Evolutionary conservation across 2,888 invertebrate genomes (phyloP), one percentile per base, ranked within the genome.

Genomic region (Conops quadrifasciatus): DNA sequence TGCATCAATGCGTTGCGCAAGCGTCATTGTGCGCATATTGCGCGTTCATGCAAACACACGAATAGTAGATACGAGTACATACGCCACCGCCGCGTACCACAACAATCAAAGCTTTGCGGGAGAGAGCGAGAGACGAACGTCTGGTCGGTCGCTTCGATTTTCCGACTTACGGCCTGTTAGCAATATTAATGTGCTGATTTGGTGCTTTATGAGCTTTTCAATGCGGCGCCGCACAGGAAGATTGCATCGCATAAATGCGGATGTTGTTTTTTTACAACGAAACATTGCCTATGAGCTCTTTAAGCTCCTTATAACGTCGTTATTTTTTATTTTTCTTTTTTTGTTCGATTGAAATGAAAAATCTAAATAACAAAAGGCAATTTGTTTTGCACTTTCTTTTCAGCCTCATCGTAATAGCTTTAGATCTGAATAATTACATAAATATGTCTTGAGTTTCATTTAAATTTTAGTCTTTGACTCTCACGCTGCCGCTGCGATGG

Each of bases 171-270:
- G 71, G 68, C 68, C 73, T 73, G 71, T 69, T 71, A 71, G 68
- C 65, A 71, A 71, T 71, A 71, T 73, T 66, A 73, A 71, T 73
- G 71, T 69, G 70, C 59, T 63, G 69, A 71, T 70, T 71, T 73
- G 73, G 56, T 71, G 36, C 36, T 36, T 36, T 36, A 73, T 73
- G 69, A 70, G 62, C 59, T 70, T 71, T 65, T 66, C 67, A 59
- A 62, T 56, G 63, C 63, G 43, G 36, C 36, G 36, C 36, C 9
- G 19, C 53, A 49, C 64, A 65, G 30, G 66, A 66, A 66, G 66
- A 66, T 66, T 24, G 53, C 53, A 66, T 21, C 56, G 66, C 24
- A 16, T 36, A 36, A 53, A 66, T 56, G 30, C 36, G 26, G 51
- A 28, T 51, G 21, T 24, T 13, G 9, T 59, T 30, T 28, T 59